Conservation (phyloP, 2,113 vertebrate genomes). For the Oxygymnocypris stewartii region DNA sequence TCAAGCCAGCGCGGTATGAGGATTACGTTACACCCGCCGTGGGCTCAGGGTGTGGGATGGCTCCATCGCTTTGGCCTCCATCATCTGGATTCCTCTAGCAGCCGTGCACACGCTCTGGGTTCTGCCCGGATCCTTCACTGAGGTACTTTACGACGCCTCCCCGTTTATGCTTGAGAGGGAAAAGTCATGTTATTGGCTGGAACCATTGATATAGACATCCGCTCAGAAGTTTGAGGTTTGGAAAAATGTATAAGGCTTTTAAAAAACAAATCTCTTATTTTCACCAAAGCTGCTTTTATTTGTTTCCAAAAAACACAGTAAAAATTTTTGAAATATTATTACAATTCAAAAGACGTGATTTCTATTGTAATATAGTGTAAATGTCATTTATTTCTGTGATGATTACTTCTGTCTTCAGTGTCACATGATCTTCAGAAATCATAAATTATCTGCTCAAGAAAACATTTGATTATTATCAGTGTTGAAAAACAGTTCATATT, state of each 20-base stretch:
- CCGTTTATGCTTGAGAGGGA: background rate
- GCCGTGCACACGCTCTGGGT: slow-evolving; percentile 74
- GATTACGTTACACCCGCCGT: slow-evolving; percentile 72
- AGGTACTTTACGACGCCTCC: slow-evolving; percentile 59
- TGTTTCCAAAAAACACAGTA: background rate
- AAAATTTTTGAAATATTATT: background rate
- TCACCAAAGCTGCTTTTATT: background rate
- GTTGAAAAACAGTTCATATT: background rate
- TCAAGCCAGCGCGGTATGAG: slow-evolving; percentile 75
- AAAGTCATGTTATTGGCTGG: background rate
- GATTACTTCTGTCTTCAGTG: no score
- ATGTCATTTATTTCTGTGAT: background rate
- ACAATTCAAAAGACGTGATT: background rate
- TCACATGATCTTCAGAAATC: no score
- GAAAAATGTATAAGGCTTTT: background rate
- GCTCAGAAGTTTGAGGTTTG: background rate
- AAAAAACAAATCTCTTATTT: background rate
- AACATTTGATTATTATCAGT: background rate
- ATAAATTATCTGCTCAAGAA: background rate
- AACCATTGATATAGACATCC: background rate
- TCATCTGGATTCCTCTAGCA: slow-evolving; percentile 79
- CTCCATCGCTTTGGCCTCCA: slow-evolving; percentile 73
- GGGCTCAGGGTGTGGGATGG: slow-evolving; percentile 79
- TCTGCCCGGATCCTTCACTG: slow-evolving; percentile 70
- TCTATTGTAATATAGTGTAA: background rate